A percentile compares a stretch with the other conserved stretches of the same genome.
Conservation (phyloP, 2,797 vertebrate genomes). For the Chelon auratus region DNA sequence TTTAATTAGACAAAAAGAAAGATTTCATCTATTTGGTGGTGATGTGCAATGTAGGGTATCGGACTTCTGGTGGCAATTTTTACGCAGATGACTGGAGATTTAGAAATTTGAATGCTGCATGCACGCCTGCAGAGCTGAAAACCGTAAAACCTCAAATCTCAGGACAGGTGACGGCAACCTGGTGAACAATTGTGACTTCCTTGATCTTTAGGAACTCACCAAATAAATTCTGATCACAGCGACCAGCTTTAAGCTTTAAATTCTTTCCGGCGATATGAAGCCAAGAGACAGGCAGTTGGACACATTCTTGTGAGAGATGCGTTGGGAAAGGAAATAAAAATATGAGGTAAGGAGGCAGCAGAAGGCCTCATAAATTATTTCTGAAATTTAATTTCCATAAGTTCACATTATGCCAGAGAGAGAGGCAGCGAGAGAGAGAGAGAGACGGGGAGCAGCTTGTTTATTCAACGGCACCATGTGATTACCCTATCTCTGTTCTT, state of each 20-base stretch:
- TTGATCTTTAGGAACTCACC: neutral
- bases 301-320: conserved; percentile 1
- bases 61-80: no score
- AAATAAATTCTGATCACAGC: no score
- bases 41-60: no score
- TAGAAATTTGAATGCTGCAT: no score
- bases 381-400: conserved; percentile 43
- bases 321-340: conserved; percentile 17
- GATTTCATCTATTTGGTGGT: no score
- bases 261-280: conserved; percentile 34
- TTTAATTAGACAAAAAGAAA: no score
- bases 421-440: no score
- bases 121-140: neutral
- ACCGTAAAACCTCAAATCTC: conserved; percentile 2
- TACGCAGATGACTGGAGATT: no score
- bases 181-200: neutral
- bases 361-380: conserved; percentile 53
- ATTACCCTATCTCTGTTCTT: conserved; percentile 34
- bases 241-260: conserved; percentile 15
- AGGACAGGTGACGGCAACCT: neutral
- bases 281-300: conserved; percentile 9
- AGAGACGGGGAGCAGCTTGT: conserved; percentile 21
- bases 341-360: conserved; percentile 20
- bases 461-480: conserved; percentile 47
- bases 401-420: conserved; percentile 35